Evolutionary conservation across 1,140 invertebrate genomes (phyloP), one percentile per base, ranked within the genome.

Genomic region (Brachionus koreanus): DNA sequence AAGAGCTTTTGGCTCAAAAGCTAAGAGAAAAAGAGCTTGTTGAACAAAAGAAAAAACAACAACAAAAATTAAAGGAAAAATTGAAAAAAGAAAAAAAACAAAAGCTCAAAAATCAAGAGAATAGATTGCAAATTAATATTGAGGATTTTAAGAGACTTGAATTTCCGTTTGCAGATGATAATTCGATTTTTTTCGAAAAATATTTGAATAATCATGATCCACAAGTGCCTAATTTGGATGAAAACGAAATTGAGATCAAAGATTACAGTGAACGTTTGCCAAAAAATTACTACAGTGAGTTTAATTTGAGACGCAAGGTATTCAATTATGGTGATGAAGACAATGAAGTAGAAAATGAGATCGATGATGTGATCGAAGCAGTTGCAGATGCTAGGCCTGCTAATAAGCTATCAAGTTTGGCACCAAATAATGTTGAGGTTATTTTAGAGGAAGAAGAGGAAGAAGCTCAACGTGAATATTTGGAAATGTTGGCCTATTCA

Each of bases 161-260:
- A 69, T 69, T 69, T 69, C 33, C 29, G 1, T 9, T 13, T 5
- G 63, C 35, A 65, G 63, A 65, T 1, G 37, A 69, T 9, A 69
- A 69, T 39, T 35, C 33, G 2, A 69, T 69, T 16, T 69, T 69
- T 69, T 69, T 69, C 16, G 29, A 37, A 7, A 39, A 16, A 33
- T 7, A 37, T 69, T n/a, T 33, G 63, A 65, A 65, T 13, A 35
- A 39, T 35, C 7, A 37, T 39, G 65, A 69, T 39, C 37, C 65
- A 4, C 5, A 69, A 37, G 65, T 69, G 35, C 65, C 65, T 4
- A 37, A n/a, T 39, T 69, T 69, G 3, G 16, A 69, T 10, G 65
- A 69, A 16, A 16, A 69, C 35, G 65, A 69, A 69, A 69, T 69
- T 69, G 65, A 69, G n/a, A 69, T 69, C 16, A 69, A 69, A 39